Conservation (phyloP, 1,140 invertebrate species). For the Heliothis virescens region DNA sequence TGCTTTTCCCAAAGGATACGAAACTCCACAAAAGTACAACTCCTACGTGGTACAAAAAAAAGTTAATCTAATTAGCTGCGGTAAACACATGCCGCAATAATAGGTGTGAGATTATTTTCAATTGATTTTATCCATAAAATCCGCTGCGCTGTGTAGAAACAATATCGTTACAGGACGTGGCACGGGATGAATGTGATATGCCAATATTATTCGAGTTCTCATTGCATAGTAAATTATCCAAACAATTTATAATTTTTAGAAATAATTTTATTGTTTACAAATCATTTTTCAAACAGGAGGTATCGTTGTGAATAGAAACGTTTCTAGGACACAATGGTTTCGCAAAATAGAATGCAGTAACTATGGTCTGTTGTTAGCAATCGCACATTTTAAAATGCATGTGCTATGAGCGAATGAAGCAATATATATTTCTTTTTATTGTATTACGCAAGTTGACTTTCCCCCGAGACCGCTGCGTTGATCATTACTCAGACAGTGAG, state of each 20-base stretch:
- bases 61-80: too few species aligned
- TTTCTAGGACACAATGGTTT: background rate
- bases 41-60: too few species aligned
- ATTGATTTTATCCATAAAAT: conserved; percentile 4
- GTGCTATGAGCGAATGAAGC: background rate
- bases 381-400: conserved; percentile 29
- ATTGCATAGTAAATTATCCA: too few species aligned
- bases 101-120: too few species aligned
- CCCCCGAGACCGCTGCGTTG: background rate
- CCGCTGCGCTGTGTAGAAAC: background rate
- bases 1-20: too few species aligned
- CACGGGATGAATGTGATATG: conserved; percentile 6
- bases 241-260: too few species aligned
- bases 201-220: background rate
- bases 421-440: conserved; percentile 34
- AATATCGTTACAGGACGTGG: conserved; percentile 6
- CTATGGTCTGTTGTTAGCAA: background rate
- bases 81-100: too few species aligned
- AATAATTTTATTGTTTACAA: background rate
- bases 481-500: conserved; percentile 1
- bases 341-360: conserved; percentile 25
- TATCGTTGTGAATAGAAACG: background rate
- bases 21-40: too few species aligned
- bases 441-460: conserved; percentile 33
- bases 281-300: background rate